These are phyloP conservation scores for Edolisoma coerulescens DNA, from an alignment of 2,113 vertebrate genomes.

Conservation along the genomic window DNA sequence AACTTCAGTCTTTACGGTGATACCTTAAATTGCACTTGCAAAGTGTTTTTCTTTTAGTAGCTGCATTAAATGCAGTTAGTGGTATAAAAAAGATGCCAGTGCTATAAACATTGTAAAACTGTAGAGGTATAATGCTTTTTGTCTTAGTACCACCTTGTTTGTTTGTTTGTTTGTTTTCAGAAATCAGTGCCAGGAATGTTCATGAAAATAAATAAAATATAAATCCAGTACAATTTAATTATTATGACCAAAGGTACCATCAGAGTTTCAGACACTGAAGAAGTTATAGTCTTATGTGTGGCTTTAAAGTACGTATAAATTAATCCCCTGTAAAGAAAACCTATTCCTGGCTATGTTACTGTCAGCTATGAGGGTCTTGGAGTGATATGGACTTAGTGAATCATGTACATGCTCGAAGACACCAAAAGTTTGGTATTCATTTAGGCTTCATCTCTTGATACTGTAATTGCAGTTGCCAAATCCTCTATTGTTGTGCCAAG, in stretches of 20 bases:
- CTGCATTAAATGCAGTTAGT: background rate
- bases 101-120: background rate
- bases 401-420: background rate
- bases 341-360: background rate
- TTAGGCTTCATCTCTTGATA: background rate
- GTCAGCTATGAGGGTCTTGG: background rate
- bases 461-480: background rate
- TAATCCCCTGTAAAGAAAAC: background rate
- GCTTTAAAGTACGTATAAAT: background rate
- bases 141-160: background rate
- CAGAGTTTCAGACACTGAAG: background rate
- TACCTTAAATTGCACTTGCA: background rate
- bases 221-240: background rate
- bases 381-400: background rate
- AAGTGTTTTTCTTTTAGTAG: background rate
- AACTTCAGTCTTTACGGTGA: background rate
- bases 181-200: background rate
- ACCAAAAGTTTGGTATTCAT: background rate
- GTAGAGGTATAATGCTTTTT: background rate
- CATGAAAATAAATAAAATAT: background rate
- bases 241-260: background rate
- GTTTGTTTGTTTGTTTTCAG: background rate
- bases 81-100: background rate
- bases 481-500: background rate
- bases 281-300: background rate